Percentiles rank a stretch among this genome's conserved stretches.
Conservation (phyloP, 2,113 vertebrate species). For the Chrysochloris asiatica region DNA sequence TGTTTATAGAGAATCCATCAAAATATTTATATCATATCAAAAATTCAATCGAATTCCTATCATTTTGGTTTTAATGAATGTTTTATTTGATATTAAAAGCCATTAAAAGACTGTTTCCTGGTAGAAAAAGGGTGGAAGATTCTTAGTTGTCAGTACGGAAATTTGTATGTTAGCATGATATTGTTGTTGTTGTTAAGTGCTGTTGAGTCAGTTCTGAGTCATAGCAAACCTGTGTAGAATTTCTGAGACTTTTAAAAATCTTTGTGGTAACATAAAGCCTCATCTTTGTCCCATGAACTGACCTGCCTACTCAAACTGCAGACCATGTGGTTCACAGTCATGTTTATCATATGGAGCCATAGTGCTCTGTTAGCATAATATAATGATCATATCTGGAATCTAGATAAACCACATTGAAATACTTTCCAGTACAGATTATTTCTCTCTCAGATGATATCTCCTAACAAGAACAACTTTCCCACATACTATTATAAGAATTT, state of each 20-base stretch:
- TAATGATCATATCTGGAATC: too few species aligned
- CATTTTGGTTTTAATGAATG: background rate
- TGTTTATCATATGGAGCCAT: too few species aligned
- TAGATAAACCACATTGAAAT: background rate
- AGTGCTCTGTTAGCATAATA: too few species aligned
- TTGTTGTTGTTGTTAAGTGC: too few species aligned
- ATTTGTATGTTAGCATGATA: background rate
- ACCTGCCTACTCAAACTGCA: too few species aligned
- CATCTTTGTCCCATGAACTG: too few species aligned
- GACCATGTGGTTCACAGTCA: too few species aligned
- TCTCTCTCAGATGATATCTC: background rate
- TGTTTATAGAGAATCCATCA: conserved; percentile 1
- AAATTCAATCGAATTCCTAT: conserved; percentile 23
- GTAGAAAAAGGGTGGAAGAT: background rate
- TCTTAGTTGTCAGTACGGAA: background rate
- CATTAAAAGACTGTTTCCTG: background rate
- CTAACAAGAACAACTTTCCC: too few species aligned
- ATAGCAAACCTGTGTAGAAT: background rate
- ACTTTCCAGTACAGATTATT: conserved; percentile 14
- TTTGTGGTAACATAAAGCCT: too few species aligned
- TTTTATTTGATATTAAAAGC: background rate
- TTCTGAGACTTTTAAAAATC: too few species aligned
- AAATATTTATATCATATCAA: conserved; percentile 19
- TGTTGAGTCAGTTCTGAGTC: too few species aligned
- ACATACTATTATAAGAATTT: background rate